These are phyloP conservation scores for Tipula helvola DNA, from an alignment of 2,888 invertebrate genomes.

Conservation along the genomic window DNA sequence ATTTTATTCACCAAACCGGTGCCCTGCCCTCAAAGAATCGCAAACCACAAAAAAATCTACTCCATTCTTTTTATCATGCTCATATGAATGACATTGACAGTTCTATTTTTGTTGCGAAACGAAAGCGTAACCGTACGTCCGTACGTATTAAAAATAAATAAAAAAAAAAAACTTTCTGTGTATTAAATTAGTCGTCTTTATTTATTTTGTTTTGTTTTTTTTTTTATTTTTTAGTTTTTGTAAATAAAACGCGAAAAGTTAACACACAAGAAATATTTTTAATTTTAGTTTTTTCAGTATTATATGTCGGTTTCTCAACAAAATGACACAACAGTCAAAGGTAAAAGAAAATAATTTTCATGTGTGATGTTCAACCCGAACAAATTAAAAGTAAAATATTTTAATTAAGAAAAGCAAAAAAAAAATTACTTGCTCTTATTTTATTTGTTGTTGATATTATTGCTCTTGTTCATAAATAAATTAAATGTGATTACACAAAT, in stretches of 20 bases:
- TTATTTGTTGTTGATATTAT: neutral
- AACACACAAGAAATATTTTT: neutral
- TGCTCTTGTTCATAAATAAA: neutral
- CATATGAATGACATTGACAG: neutral
- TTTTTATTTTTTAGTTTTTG: neutral
- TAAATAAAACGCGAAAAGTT: neutral
- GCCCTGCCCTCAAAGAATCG: neutral
- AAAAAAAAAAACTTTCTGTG: neutral
- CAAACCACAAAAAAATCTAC: neutral
- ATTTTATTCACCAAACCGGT: neutral
- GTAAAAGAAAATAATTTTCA: neutral
- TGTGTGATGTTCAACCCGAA: neutral
- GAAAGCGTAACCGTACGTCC: neutral
- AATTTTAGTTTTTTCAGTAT: neutral
- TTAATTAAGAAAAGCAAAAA: neutral
- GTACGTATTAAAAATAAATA: neutral
- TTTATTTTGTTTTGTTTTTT: neutral
- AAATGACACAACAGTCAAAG: neutral
- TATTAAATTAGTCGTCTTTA: neutral
- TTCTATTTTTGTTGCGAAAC: neutral
- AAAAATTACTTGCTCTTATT: neutral
- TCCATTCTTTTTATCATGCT: neutral
- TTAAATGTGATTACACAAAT: neutral
- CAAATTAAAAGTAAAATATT: neutral
- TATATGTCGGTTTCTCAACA: neutral